These are phyloP conservation scores for Akabosia matsudoensis DNA, from an alignment of 1,140 invertebrate species.

Conservation along the genomic window DNA sequence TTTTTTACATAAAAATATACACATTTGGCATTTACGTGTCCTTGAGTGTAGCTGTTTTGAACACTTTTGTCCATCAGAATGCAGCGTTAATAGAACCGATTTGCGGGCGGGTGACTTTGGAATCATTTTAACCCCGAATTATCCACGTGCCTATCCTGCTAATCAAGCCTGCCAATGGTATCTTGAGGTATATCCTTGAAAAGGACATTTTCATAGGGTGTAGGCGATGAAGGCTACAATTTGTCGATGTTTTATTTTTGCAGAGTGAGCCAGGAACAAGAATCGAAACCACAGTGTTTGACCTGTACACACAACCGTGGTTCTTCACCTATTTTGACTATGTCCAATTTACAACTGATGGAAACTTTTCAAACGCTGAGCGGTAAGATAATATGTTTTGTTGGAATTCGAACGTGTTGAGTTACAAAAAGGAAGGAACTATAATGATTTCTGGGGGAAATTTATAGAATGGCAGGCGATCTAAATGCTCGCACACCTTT, in stretches of 20 bases:
- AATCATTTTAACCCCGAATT: constrained; percentile 42
- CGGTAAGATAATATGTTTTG: constrained; percentile 29
- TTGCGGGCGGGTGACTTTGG: constrained; percentile 44
- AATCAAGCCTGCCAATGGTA: constrained; percentile 42
- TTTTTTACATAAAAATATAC: no score
- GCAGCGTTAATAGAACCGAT: constrained; percentile 38
- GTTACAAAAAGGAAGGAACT: background rate
- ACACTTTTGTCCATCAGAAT: constrained; percentile 27
- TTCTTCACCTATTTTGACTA: constrained; percentile 47
- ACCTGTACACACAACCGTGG: constrained; percentile 46
- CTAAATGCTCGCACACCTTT: constrained; percentile 45
- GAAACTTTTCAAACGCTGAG: constrained; percentile 42
- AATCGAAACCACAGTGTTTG: constrained; percentile 44
- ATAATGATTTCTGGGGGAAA: background rate
- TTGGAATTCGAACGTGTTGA: no score
- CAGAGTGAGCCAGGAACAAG: constrained; percentile 39
- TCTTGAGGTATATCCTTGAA: constrained; percentile 35
- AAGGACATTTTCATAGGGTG: no score
- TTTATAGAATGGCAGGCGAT: constrained; percentile 43
- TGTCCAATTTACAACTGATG: constrained; percentile 44
- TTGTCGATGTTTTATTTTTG: background rate
- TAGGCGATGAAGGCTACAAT: no score
- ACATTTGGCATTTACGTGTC: background rate
- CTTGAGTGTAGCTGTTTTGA: background rate
- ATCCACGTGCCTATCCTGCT: constrained; percentile 44